These are phyloP conservation scores for Phylloscopus trochiloides DNA, from an alignment of 2,113 vertebrate species.

Conservation along the genomic window DNA sequence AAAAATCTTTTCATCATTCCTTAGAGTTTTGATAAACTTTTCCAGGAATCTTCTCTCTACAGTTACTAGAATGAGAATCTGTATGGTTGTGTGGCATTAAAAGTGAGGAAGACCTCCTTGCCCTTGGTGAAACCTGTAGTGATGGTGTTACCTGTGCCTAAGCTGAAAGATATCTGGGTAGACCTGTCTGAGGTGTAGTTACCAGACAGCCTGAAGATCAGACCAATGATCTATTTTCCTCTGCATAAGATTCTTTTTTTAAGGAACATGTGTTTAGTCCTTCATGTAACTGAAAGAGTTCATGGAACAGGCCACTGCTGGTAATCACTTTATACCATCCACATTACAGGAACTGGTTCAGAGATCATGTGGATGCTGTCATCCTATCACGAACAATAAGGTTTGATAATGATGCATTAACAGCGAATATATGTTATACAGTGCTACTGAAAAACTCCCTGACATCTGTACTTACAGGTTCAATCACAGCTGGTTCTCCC, in stretches of 20 bases:
- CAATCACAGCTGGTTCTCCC: conserved; percentile 94
- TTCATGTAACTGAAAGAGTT: not conserved
- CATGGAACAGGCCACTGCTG: not conserved
- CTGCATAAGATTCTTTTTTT: not conserved
- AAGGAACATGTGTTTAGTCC: not conserved
- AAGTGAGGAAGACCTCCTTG: not conserved
- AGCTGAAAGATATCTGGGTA: not conserved
- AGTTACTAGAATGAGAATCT: not conserved
- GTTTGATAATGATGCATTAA: not conserved
- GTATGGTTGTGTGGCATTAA: not conserved
- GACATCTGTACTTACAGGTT: conserved; percentile 84
- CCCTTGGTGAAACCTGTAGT: not conserved
- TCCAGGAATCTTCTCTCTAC: not conserved
- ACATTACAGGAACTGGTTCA: not conserved
- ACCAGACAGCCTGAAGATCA: not conserved
- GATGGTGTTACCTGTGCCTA: not conserved
- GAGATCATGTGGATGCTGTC: not conserved
- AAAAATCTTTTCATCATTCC: not conserved
- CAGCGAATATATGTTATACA: not conserved
- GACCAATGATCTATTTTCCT: not conserved
- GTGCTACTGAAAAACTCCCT: not conserved
- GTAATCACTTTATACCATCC: not conserved
- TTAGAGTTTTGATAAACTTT: not conserved
- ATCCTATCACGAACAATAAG: not conserved
- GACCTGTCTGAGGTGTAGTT: not conserved